These are phyloP conservation scores for Temnothorax unifasciatus DNA, from an alignment of 2,888 invertebrate genomes.

Conservation along the genomic window DNA sequence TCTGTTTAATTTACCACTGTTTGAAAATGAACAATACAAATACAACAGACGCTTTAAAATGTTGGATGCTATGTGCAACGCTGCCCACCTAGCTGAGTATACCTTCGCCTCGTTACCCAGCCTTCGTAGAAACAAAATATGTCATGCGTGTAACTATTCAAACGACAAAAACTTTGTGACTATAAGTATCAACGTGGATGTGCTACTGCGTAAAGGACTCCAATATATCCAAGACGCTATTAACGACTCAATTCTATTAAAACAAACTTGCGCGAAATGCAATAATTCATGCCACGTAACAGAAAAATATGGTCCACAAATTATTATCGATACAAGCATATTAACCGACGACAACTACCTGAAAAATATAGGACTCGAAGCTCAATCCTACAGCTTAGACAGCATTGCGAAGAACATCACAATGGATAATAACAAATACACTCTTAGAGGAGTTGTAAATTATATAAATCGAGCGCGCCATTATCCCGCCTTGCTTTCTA, in stretches of 20 bases:
- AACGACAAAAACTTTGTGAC: background rate
- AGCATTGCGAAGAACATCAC: too few relatives aligned
- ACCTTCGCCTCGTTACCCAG: background rate
- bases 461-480: too few relatives aligned
- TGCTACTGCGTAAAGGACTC: background rate
- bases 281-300: background rate
- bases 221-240: background rate
- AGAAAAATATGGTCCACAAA: background rate
- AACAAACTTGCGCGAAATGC: background rate
- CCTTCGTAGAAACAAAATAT: background rate
- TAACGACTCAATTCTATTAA: background rate
- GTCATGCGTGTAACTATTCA: background rate
- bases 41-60: background rate
- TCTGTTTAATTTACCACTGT: background rate
- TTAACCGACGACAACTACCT: background rate
- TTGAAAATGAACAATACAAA: background rate
- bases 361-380: too few relatives aligned
- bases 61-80: background rate
- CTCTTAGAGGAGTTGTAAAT: too few relatives aligned
- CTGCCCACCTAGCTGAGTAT: background rate
- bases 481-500: too few relatives aligned
- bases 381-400: too few relatives aligned
- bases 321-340: background rate
- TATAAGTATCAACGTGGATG: background rate
- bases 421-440: too few relatives aligned